phyloP scores from a whole-genome alignment of 2,113 vertebrate species.

The Syngnathus scovelli region DNA sequence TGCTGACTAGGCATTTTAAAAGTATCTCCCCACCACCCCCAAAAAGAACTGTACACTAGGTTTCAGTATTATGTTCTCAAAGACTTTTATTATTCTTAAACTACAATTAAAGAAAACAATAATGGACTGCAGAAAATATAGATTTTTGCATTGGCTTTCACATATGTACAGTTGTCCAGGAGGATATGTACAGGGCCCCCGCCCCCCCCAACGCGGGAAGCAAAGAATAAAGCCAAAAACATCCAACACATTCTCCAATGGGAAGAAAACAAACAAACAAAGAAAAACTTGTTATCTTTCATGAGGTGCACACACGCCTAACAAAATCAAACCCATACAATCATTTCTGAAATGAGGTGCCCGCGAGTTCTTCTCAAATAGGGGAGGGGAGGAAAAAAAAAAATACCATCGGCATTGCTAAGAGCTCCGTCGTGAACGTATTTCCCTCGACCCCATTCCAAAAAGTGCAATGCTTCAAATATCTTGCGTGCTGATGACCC shows the following conservation, averaged over 20 bases:
- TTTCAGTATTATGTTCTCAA: slow-evolving; percentile 52
- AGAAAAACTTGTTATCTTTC: slow-evolving; percentile 52
- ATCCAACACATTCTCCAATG: slow-evolving; percentile 50
- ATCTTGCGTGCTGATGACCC: background rate
- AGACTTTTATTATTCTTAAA: slow-evolving; percentile 73
- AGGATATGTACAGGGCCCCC: slow-evolving; percentile 68
- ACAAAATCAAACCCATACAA: slow-evolving; percentile 48
- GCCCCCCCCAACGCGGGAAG: background rate
- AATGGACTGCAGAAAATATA: slow-evolving; percentile 79
- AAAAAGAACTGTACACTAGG: background rate
- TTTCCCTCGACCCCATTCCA: background rate
- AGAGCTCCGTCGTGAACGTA: slow-evolving; percentile 41
- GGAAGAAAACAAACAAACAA: slow-evolving; percentile 50
- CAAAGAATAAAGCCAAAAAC: slow-evolving; percentile 26
- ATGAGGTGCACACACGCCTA: slow-evolving; percentile 29
- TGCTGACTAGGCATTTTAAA: background rate
- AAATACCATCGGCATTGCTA: slow-evolving; percentile 28
- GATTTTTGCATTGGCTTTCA: slow-evolving; percentile 73
- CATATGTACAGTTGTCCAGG: slow-evolving; percentile 77
- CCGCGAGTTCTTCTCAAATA: slow-evolving; percentile 32
- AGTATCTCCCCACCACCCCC: too few species aligned
- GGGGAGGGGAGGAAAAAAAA: slow-evolving; percentile 30
- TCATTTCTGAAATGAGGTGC: slow-evolving; percentile 38
- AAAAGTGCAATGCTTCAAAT: slow-evolving; percentile 19
- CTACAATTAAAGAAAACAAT: slow-evolving; percentile 78